Conservation (phyloP, 2,113 vertebrate species). For the Cercopithecus mona region DNA sequence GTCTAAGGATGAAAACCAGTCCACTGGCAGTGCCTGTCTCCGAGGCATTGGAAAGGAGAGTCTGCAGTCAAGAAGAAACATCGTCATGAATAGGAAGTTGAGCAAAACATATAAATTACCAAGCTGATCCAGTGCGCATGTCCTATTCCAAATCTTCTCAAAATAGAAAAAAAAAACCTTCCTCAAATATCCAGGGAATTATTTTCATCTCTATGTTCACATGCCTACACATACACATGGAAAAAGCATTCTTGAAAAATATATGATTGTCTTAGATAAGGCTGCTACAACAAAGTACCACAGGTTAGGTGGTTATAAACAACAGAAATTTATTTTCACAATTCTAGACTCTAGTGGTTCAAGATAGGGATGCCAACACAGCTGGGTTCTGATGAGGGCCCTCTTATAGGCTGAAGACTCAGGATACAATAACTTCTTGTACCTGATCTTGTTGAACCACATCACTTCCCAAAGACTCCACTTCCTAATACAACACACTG, state of each 20-base stretch:
- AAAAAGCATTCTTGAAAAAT: background rate
- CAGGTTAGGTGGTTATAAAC: background rate
- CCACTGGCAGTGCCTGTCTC: conserved; percentile 87
- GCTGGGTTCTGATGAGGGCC: background rate
- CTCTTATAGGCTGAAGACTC: background rate
- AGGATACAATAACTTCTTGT: background rate
- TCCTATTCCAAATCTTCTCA: background rate
- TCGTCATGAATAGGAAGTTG: background rate
- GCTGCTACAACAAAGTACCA: background rate
- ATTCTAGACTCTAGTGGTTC: background rate
- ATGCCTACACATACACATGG: background rate
- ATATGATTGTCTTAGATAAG: background rate
- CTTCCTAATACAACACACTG: background rate
- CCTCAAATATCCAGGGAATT: background rate
- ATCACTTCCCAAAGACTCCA: background rate
- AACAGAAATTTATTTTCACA: background rate
- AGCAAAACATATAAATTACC: background rate
- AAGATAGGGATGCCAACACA: background rate
- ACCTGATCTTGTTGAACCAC: too few relatives aligned
- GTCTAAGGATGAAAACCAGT: conserved; percentile 87
- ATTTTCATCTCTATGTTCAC: background rate
- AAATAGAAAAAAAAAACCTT: background rate
- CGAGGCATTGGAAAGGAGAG: conserved; percentile 77
- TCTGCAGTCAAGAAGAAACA: conserved; percentile 75
- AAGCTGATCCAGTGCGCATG: background rate